phyloP scores from a whole-genome alignment of 1,140 invertebrate species.

The Penaeus vannamei region DNA sequence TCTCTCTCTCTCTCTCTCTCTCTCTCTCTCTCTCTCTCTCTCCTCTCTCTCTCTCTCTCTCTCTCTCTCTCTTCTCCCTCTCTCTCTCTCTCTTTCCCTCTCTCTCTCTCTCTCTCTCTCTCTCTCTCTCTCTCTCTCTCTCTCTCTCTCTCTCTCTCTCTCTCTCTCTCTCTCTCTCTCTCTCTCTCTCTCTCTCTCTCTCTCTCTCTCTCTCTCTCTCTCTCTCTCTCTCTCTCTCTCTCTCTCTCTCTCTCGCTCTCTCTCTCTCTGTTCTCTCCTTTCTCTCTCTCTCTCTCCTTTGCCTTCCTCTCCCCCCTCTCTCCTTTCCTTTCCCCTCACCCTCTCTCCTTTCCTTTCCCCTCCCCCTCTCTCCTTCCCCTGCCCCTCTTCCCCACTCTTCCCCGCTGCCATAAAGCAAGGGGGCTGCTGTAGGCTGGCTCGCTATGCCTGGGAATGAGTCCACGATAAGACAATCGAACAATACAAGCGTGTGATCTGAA shows the following conservation, averaged over 20 bases:
- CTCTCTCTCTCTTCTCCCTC: background rate
- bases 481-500: slow-evolving; percentile 45
- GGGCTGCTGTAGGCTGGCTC: too few species aligned
- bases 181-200: too few species aligned
- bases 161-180: background rate
- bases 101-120: too few species aligned
- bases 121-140: background rate
- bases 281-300: background rate
- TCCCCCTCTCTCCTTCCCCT: background rate
- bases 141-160: background rate
- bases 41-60: background rate
- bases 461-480: slow-evolving; percentile 33
- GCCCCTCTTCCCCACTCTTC: too few species aligned
- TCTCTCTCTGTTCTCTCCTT: background rate
- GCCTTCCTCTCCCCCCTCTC: background rate
- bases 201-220: background rate
- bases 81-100: background rate
- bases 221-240: background rate
- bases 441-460: slow-evolving; percentile 28
- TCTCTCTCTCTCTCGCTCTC: background rate
- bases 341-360: background rate
- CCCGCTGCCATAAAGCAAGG: too few species aligned
- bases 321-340: background rate
- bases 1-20: background rate
- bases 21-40: background rate